Percentiles rank a stretch among this genome's conserved stretches.
Conservation (phyloP, 2,797 vertebrate species). For the Catamblyrhynchus diadema region DNA sequence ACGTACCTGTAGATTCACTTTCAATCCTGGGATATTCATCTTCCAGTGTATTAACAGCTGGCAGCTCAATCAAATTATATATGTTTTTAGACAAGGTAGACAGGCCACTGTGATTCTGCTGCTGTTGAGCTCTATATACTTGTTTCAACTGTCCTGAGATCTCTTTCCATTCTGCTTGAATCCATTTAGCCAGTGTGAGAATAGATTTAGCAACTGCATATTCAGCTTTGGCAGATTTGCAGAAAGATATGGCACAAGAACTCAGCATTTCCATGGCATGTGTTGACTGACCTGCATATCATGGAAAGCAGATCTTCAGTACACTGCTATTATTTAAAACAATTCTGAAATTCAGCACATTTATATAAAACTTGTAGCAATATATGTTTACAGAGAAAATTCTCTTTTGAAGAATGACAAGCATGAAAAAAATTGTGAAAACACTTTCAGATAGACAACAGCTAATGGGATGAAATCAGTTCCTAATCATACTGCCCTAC, state of each 20-base stretch:
- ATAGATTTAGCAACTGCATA: conserved; percentile 92
- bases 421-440: not conserved
- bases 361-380: not conserved
- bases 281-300: conserved; percentile 85
- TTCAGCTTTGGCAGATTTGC: conserved; percentile 90
- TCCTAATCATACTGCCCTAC: not conserved
- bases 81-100: conserved; percentile 80
- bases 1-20: conserved; percentile 81
- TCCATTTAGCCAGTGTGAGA: conserved; percentile 95
- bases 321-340: not conserved
- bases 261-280: conserved; percentile 98
- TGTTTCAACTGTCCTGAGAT: conserved; percentile 94
- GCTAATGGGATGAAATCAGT: not conserved
- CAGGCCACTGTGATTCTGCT: conserved; percentile 74
- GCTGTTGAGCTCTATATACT: conserved; percentile 83
- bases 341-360: not conserved
- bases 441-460: not conserved
- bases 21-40: conserved; percentile 80
- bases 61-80: conserved; percentile 76
- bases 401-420: not conserved
- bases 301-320: not conserved
- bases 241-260: conserved; percentile 90
- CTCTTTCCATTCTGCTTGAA: conserved; percentile 97
- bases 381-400: not conserved
- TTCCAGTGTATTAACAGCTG: conserved; percentile 71